Base-by-base conservation (phyloP, 2,113 vertebrate species). In the Podocnemis expansa region DNA sequence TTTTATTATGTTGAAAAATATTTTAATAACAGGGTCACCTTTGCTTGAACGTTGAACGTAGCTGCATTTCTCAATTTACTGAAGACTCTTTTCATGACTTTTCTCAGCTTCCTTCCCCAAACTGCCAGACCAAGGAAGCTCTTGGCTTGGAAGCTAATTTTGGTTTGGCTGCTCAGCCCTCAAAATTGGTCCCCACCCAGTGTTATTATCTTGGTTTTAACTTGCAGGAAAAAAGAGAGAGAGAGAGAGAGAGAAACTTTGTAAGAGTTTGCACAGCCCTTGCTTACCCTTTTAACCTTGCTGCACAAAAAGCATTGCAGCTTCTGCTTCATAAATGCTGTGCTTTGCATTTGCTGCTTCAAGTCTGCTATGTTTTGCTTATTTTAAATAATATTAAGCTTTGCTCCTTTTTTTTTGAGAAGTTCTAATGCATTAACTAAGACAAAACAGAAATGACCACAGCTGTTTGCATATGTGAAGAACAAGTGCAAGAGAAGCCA, bases 131-230 rank as follows among this genome's bases (percentile, higher is more conserved):
- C 98, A 98, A 98, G 98, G 98, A 98, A 97, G 98, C 98, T 98
- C 98, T 99, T 99, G 99, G 99, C 99, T 85, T 21, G 97, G 97
- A 98, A 97, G 97, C 98, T 95, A 98, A 98, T 99, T 99, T 98
- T 98, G 98, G 98, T 99, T 99, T 99, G 99, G 99, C 99, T 96
- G 93, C 76, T 83, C 80, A 88, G 90, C 83, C 89, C 96, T 98
- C 98, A 90, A 97, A 96, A 96, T 98, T 93, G 98, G 95, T 99
- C 99, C 98, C 98, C 99, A 98, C 99, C 99, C 99, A 98, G 98
- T 98, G 98, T 99, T 99, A 98, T 99, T 99, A 99, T 99, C 98
- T 98, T 98, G 97, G 98, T 98, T 99, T 98, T 98, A 99, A 98
- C 97, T 98, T 98, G 98, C 97, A 98, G 95, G 97, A 97, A 95